These are phyloP conservation scores for Microctonus hyperodae DNA, from an alignment of 2,888 invertebrate species.

Conservation along the genomic window DNA sequence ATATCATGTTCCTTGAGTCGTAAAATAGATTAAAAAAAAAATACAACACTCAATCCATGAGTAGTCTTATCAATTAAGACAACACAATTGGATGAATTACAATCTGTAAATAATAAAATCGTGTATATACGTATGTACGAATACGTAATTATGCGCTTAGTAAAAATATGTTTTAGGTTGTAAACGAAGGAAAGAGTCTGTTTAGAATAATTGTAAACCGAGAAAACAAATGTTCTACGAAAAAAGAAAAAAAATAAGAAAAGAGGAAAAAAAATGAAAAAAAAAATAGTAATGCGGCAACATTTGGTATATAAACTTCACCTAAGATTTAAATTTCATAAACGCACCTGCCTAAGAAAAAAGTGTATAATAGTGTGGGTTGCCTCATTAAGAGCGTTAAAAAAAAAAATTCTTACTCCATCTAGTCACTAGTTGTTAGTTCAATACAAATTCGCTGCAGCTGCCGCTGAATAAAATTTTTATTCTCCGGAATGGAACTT, in stretches of 20 bases:
- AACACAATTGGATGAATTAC: conserved; percentile 24
- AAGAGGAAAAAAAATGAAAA: conserved; percentile 12
- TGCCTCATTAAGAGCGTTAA: conserved; percentile 27
- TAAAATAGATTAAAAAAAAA: conserved; percentile 16
- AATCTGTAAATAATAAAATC: conserved; percentile 49
- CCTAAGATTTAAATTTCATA: conserved; percentile 7
- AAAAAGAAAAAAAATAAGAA: no score
- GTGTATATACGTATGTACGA: conserved; percentile 46
- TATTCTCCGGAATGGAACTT: not conserved
- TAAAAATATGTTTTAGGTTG: conserved; percentile 43
- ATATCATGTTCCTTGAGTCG: conserved; percentile 8
- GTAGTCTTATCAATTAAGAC: conserved; percentile 17
- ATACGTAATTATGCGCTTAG: conserved; percentile 47
- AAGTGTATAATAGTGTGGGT: conserved; percentile 22
- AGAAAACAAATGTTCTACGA: conserved; percentile 24
- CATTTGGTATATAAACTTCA: conserved; percentile 5
- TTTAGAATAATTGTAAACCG: conserved; percentile 7
- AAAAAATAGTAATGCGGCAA: not conserved
- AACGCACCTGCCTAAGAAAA: conserved; percentile 26
- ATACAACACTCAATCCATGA: conserved; percentile 14
- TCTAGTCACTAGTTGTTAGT: conserved; percentile 59
- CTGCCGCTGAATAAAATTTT: conserved; percentile 23
- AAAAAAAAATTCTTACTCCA: conserved; percentile 49
- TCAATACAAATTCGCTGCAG: conserved; percentile 33
- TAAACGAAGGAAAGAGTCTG: conserved; percentile 43